Conservation (phyloP, 2,113 vertebrate genomes). For the Glaucidium brasilianum region DNA sequence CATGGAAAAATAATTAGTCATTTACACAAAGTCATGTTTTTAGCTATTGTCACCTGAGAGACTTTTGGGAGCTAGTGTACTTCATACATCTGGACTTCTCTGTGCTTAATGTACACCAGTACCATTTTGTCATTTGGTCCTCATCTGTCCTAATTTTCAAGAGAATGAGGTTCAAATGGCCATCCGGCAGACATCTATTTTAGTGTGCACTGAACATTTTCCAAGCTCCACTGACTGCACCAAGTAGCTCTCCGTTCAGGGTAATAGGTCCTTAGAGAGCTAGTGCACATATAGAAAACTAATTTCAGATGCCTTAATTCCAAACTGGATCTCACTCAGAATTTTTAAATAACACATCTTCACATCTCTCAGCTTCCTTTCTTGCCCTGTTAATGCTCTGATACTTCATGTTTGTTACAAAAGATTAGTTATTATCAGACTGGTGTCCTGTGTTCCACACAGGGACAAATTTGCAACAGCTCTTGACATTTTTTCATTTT, state of each 20-base stretch:
- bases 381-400: not conserved
- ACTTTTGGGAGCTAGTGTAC: not conserved
- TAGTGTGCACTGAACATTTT: not conserved
- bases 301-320: not conserved
- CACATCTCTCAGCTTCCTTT: not conserved
- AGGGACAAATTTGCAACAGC: not conserved
- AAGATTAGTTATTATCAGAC: not conserved
- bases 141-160: not conserved
- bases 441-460: not conserved
- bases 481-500: not conserved
- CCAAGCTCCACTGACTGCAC: not conserved
- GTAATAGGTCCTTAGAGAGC: not conserved
- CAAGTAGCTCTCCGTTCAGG: not conserved
- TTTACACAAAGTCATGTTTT: not conserved
- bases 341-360: not conserved
- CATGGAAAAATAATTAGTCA: not conserved
- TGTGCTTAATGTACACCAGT: not conserved
- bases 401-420: not conserved
- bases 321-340: not conserved
- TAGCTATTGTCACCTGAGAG: not conserved
- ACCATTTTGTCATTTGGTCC: not conserved
- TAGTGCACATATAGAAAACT: not conserved
- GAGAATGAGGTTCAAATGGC: not conserved
- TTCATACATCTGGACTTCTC: not conserved
- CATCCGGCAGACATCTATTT: not conserved